A percentile compares a stretch with the other conserved stretches of the same genome.
Conservation (phyloP, 2,888 invertebrate genomes). For the Meta bourneti region DNA sequence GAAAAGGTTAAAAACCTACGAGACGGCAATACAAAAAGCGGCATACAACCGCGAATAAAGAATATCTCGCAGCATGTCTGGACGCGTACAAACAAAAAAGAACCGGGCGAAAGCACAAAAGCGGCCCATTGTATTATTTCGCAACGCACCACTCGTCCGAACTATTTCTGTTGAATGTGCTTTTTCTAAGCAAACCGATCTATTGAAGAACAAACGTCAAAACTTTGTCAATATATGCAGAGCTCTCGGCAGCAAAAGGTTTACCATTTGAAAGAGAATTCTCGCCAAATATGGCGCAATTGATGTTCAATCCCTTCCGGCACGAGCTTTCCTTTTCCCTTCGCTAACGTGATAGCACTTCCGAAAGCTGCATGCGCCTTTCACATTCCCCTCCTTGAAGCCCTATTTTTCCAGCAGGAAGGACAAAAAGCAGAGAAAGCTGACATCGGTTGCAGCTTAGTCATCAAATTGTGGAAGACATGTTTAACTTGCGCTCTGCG, state of each 20-base stretch:
- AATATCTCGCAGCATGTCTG: background rate
- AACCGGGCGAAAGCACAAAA: background rate
- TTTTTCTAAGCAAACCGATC: constrained; percentile 74
- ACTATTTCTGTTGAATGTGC: constrained; percentile 66
- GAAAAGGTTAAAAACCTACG: background rate
- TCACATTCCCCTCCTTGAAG: constrained; percentile 26
- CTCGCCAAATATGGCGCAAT: constrained; percentile 71
- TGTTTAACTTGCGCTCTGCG: constrained; percentile 76
- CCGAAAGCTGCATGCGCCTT: constrained; percentile 18
- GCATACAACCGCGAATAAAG: background rate
- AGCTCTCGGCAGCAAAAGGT: constrained; percentile 72
- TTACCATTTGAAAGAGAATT: constrained; percentile 65
- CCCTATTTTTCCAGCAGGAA: constrained; percentile 74
- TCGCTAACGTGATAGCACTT: constrained; percentile 56
- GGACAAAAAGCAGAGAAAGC: constrained; percentile 71
- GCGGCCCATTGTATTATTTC: constrained; percentile 31
- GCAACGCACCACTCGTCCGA: constrained; percentile 11
- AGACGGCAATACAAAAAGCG: constrained; percentile 6
- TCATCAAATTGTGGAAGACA: constrained; percentile 76
- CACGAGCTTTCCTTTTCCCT: constrained; percentile 39
- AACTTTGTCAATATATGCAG: constrained; percentile 72
- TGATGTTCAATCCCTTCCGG: constrained; percentile 72
- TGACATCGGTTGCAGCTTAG: constrained; percentile 75
- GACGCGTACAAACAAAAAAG: background rate
- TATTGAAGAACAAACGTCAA: constrained; percentile 69